phyloP scores from a whole-genome alignment of 2,888 invertebrate genomes.

The Agrotis puta region DNA sequence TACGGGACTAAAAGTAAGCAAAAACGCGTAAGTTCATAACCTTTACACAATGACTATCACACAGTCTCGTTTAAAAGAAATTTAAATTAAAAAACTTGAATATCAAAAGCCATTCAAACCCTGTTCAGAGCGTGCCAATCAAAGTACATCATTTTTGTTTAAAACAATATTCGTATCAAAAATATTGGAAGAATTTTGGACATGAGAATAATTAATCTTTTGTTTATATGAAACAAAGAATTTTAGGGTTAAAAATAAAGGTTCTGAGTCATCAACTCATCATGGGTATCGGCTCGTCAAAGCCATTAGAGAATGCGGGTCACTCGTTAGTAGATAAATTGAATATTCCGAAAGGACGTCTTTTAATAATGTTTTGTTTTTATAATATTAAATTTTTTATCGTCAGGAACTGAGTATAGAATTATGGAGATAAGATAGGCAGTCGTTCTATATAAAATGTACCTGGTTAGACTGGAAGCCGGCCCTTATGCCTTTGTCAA shows the following conservation, averaged over 20 bases:
- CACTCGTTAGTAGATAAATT: not conserved
- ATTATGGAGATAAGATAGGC: too few species aligned
- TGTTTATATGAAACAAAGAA: slow-evolving; percentile 44
- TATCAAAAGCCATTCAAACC: slow-evolving; percentile 38
- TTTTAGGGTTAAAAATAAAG: slow-evolving; percentile 36
- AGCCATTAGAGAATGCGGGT: not conserved
- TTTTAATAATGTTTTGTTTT: too few species aligned
- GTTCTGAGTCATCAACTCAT: slow-evolving; percentile 8
- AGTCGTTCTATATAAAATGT: too few species aligned
- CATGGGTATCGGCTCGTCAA: slow-evolving; percentile 11
- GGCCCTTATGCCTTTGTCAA: too few species aligned
- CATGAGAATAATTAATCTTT: slow-evolving; percentile 51
- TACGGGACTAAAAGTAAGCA: not conserved
- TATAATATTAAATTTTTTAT: too few species aligned
- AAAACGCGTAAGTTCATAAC: not conserved
- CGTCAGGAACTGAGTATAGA: too few species aligned
- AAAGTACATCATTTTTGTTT: slow-evolving; percentile 20
- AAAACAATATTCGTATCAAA: slow-evolving; percentile 24
- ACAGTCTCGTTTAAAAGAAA: slow-evolving; percentile 2
- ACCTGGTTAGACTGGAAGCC: too few species aligned
- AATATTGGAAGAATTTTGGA: slow-evolving; percentile 44
- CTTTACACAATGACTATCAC: not conserved
- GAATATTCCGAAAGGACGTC: too few species aligned
- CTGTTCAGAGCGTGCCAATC: slow-evolving; percentile 45
- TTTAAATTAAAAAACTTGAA: slow-evolving; percentile 5